Evolutionary conservation across 2,113 vertebrate species (phyloP).

Genomic region (Elachura formosa): DNA sequence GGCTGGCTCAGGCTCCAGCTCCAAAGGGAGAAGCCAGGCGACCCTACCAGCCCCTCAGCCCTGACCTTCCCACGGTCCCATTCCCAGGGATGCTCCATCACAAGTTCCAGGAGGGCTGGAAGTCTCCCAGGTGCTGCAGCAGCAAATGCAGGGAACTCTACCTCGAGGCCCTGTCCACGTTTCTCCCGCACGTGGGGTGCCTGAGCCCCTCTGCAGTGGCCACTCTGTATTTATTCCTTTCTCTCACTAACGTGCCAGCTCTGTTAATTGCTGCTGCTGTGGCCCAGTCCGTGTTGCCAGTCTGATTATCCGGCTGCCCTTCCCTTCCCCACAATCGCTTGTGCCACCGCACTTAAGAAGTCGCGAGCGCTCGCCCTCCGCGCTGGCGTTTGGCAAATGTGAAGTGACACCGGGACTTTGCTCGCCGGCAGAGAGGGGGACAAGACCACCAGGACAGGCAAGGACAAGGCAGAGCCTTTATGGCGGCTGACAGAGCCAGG

Average conservation of each 20-base stretch:
- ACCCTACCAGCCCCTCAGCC: not conserved
- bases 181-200: not conserved
- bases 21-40: not conserved
- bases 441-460: not conserved
- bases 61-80: accelerated
- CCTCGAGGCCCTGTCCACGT: not conserved
- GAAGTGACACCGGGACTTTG: not conserved
- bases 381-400: not conserved
- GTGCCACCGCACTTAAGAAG: conserved; percentile 23
- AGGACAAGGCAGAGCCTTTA: not conserved
- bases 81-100: accelerated
- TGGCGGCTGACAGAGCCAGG: not conserved
- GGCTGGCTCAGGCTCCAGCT: not conserved
- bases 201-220: no score
- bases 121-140: accelerated
- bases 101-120: not conserved
- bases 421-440: not conserved
- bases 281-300: not conserved
- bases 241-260: not conserved
- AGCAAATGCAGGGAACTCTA: no score
- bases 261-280: conserved; percentile 18
- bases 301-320: not conserved
- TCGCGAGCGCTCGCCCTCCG: not conserved
- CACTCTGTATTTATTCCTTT: no score
- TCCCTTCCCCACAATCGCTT: not conserved